These are phyloP conservation scores for Scaptomyza parva DNA, from an alignment of 2,888 invertebrate species.

Conservation along the genomic window DNA sequence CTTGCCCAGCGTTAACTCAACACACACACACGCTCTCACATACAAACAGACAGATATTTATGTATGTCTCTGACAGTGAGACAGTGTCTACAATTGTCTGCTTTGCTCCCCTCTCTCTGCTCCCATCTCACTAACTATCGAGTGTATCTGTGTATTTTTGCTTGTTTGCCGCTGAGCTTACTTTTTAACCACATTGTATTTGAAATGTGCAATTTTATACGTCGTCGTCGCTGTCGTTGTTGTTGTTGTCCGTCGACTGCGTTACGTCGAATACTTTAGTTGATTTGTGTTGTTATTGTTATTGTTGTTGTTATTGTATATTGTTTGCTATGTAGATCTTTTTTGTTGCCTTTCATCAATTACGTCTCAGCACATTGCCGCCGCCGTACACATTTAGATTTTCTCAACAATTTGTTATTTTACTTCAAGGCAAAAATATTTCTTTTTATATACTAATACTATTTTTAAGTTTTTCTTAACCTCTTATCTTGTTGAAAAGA, in stretches of 20 bases:
- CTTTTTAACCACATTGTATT: constrained; percentile 80
- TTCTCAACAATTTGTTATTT: constrained; percentile 12
- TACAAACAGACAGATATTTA: constrained; percentile 6
- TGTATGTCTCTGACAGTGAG: constrained; percentile 36
- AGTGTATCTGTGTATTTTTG: constrained; percentile 53
- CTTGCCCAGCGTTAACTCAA: constrained; percentile 72
- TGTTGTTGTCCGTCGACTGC: constrained; percentile 6
- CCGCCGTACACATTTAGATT: constrained; percentile 5
- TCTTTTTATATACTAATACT: not conserved
- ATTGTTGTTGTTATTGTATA: no score
- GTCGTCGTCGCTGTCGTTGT: constrained; percentile 25
- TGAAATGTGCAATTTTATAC: constrained; percentile 79
- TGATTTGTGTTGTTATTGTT: constrained; percentile 21
- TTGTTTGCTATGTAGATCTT: constrained; percentile 56
- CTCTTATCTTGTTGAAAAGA: not conserved
- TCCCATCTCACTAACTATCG: not conserved
- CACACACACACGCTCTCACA: constrained; percentile 30
- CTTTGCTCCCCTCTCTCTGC: constrained; percentile 13
- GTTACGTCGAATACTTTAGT: constrained; percentile 48
- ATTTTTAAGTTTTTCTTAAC: not conserved
- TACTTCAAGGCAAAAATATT: constrained; percentile 37
- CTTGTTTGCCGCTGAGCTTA: constrained; percentile 64
- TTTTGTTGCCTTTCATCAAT: constrained; percentile 63
- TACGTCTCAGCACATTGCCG: constrained; percentile 53
- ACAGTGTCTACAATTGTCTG: constrained; percentile 61